Evolutionary conservation across 2,888 invertebrate species (phyloP).

Genomic region (Melitaea athalia): DNA sequence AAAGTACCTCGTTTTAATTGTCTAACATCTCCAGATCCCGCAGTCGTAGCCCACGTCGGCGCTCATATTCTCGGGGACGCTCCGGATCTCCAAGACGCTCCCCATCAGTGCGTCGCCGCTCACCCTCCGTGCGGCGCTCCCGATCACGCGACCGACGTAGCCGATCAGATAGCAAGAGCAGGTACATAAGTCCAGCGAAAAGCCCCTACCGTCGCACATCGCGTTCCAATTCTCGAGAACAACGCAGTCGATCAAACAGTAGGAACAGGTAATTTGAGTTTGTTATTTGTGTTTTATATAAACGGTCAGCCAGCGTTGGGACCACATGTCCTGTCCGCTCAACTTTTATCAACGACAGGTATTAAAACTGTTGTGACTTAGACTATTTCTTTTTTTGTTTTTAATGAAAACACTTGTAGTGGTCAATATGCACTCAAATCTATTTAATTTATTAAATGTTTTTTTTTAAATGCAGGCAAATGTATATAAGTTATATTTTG

Average conservation of each 20-base stretch:
- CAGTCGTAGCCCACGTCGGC: constrained; percentile 75
- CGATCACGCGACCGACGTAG: constrained; percentile 73
- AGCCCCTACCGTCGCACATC: constrained; percentile 60
- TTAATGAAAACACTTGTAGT: neutral
- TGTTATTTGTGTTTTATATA: neutral
- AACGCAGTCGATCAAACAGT: constrained; percentile 72
- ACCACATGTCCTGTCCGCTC: constrained; percentile 11
- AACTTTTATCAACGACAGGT: constrained; percentile 9
- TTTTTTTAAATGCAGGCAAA: neutral
- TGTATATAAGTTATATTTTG: neutral
- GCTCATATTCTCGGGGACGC: constrained; percentile 73
- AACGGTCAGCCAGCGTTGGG: constrained; percentile 12
- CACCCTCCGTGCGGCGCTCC: constrained; percentile 70
- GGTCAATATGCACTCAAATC: neutral
- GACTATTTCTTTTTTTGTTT: neutral
- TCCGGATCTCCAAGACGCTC: constrained; percentile 74
- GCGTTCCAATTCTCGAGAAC: constrained; percentile 67
- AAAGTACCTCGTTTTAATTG: neutral
- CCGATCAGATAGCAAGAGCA: constrained; percentile 75
- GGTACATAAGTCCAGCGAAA: constrained; percentile 53
- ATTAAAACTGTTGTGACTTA: constrained; percentile 8
- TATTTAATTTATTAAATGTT: neutral
- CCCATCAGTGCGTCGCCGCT: constrained; percentile 70
- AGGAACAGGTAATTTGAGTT: constrained; percentile 60
- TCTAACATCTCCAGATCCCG: constrained; percentile 61